Base-by-base conservation (phyloP, 2,888 invertebrate species). In the Eupithecia pulchellata region DNA sequence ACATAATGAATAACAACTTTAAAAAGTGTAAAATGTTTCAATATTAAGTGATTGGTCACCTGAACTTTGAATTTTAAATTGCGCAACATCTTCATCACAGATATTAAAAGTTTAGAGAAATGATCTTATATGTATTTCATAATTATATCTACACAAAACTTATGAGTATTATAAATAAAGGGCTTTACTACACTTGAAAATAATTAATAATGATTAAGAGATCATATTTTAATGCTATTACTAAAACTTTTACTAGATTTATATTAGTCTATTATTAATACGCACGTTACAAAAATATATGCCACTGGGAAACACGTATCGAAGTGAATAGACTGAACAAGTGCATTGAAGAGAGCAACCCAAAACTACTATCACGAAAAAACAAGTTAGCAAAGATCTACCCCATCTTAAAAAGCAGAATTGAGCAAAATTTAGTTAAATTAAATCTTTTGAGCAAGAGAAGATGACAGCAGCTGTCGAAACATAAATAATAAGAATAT, bases 181-280 rank as follows among this genome's bases (percentile, higher is more conserved):
- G 86, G 88, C 87, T 88, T 86, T 82, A 84, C 89, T 89, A 88
- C 87, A 88, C 81, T 89, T 87, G 89, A 91, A 93, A 91, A 91
- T 91, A 91, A 93, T 93, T 93, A 93, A 93, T 93, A 94, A 89
- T 92, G 92, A 93, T 93, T 94, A 94, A 94, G 94, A 94, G 94
- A 94, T 94, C 94, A 94, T 93, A 93, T 90, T 92, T 92, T 91
- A 92, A 89, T 86, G 83, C 91, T 93, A 93, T 86, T 86, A 81
- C 91, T 93, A 91, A 87, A 81, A 86, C 79, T 82, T 89, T 91
- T 86, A 86, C 89, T 92, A 92, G 82, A 91, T 92, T 93, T 92
- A 93, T 83, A 92, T 92, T 93, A 94, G 89, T 92, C 89, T 92
- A 92, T 79, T 78, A 86, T 84, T 86, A 88, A 89, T 89, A 91